Evolutionary conservation across 2,113 vertebrate genomes (phyloP), one percentile per base, ranked within the genome.

Genomic region (Panurus biarmicus): DNA sequence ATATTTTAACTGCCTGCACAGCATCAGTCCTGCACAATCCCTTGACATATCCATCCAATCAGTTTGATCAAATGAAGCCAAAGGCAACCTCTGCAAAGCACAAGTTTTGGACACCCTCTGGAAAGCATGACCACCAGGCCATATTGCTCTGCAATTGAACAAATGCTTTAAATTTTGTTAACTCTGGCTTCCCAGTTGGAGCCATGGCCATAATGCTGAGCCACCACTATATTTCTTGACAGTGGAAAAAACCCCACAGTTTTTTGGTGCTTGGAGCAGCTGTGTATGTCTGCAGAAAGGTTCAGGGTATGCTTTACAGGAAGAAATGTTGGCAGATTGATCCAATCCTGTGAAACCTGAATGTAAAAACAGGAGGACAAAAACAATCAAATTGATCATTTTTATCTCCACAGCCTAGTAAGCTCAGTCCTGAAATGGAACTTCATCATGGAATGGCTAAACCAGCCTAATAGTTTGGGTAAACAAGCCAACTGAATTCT

Each of bases 1-100:
- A 81, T 90, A 85, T 95, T 90, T 93, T 83, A 87, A 87, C 21
- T 89, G 87, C 38, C 76, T 70, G 75, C n/a, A 65, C 65, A 84
- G 56, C 44, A 50, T 53, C 85, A 90, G 48, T 58, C 65, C 60
- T 77, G 72, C 28, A 67, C 6, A 70, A 31, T 38, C 40, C 64
- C 23, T 78, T 6, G 4, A 62, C 1, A 1, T 29, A 44, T 9
- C 54, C 42, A 62, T 9, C 50, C 58, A 72, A 66, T 56, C 62
- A 36, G 50, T 70, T 35, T 56, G 67, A 82, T 58, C 86, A 87
- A 65, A 65, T 17, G 17, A 91, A 80, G 77, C 50, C 67, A 50
- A 89, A n/a, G 33, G 48, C 66, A 91, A 57, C 14, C 44, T 93
- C 61, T 82, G 87, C 71, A n/a, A 69, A 65, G 31, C 14, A 23